Evolutionary conservation across 2,797 vertebrate species (phyloP), one percentile per base, ranked within the genome.

Genomic region (Schizopygopsis malacanthus): DNA sequence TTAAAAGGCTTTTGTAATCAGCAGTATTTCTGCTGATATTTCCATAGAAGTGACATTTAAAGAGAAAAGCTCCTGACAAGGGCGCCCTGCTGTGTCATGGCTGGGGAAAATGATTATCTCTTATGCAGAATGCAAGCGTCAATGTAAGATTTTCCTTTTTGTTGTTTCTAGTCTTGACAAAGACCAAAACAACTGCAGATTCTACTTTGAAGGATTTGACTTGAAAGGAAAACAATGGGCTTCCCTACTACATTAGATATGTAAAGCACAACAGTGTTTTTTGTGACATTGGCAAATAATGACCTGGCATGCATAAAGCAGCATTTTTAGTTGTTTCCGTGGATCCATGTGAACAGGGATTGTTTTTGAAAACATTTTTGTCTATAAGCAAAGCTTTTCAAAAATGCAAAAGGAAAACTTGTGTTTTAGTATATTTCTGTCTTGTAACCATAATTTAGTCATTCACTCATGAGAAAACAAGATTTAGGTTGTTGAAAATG

Each of bases 41-140:
- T 88, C 85, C 88, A 85, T 88, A 87, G 85, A 83, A 77, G 71
- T 85, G 80, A 81, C 79, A 76, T 88, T 89, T 75, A 80, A 81
- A 86, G 59, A 52, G 59, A 81, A 85, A 80, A 77, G 80, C 28
- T 85, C 43, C 33, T 72, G 84, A 88, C 84, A 88, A 83, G 87
- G 16, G 43, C 71, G 70, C 56, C 67, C 43, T 75, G 63, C 75
- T 79, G 59, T 59, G 33, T 79, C n/a, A 54, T 50, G 76, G 13
- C 28, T 52, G 33, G 54, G 43, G 45, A 79, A 39, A 73, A 79
- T 20, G 8, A 81, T 81, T 33, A 61, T 84, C 65, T 85, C 52
- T 72, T 71, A 59, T 61, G 67, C 52, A 45, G 50, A 70, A 85
- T 61, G 25, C 63, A 59, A 59, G 54, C 7, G 0, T 80, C 28